Evolutionary conservation across 2,113 vertebrate genomes (phyloP).

Genomic region (Corydoras sp.): DNA sequence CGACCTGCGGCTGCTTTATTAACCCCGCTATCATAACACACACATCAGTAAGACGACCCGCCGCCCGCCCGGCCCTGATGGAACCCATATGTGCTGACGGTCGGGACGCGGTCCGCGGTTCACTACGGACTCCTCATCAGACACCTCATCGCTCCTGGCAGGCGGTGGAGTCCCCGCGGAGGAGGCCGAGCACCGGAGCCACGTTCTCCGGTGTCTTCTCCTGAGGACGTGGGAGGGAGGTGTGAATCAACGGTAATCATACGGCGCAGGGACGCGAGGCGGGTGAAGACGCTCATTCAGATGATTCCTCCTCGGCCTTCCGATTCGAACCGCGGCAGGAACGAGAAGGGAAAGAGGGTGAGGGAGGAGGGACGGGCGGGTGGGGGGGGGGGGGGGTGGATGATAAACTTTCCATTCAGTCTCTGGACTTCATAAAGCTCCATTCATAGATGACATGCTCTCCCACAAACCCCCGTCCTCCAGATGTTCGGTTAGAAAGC

Average conservation of each 20-base stretch:
- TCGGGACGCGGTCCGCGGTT: background rate
- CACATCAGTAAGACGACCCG: constrained; percentile 20
- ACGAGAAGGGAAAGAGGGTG: constrained; percentile 5
- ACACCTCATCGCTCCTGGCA: constrained; percentile 34
- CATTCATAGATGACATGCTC: constrained; percentile 28
- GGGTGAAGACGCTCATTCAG: background rate
- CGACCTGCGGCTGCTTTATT: constrained; percentile 9
- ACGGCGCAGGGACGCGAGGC: background rate
- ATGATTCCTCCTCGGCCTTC: constrained; percentile 7
- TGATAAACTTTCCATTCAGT: constrained; percentile 37
- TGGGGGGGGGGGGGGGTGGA: background rate
- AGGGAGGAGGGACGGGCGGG: background rate
- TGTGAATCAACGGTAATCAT: background rate
- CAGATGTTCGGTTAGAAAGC: constrained; percentile 35
- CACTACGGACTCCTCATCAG: constrained; percentile 8
- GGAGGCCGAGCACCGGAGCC: constrained; percentile 17
- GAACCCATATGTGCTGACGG: constrained; percentile 27
- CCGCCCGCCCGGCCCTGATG: constrained; percentile 22
- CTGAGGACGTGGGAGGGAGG: no score
- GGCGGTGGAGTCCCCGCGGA: constrained; percentile 13
- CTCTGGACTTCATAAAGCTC: constrained; percentile 33
- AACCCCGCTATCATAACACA: constrained; percentile 8
- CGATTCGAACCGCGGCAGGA: constrained; percentile 1
- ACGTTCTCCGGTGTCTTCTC: constrained; percentile 17
- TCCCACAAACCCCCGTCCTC: background rate